Base-by-base conservation (phyloP, 2,888 invertebrate species). In the Apotomis turbidana region DNA sequence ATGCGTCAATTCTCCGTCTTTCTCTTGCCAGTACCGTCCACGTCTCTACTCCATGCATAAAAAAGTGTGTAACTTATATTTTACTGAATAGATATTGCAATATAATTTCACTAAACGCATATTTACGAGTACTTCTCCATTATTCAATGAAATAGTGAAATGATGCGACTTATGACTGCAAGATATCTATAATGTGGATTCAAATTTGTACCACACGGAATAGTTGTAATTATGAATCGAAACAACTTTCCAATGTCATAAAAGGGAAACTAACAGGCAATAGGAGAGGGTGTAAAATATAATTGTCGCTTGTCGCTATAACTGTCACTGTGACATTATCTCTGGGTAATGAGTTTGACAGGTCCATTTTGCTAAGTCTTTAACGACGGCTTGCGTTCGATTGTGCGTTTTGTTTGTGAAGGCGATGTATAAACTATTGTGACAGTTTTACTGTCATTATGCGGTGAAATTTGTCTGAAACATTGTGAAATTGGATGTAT, bases 171-270 rank as follows among this genome's bases (percentile, higher is more conserved):
- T 27, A 27, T 27, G 27, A 27, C 27, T 27, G 27, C 27, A 27
- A 27, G 27, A 27, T 27, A 6, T 49, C 3, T 49, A 49, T 41
- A 6, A 41, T 6, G 6, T 41, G 0, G 6, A 41, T 41, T 41
- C 41, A 41, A 6, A 49, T 49, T 3, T 49, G 9, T 49, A 49
- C 9, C 3, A 10, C 49, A 49, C 9, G 9, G 8, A 10, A 49
- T 49, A 49, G 49, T 44, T 44, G 36, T 52, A 64, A 44, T n/a
- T 44, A 12, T 4, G 12, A 44, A 44, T 64, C 55, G 10, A 64
- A 44, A 55, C 64, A 4, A 55, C 64, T 64, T 64, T 64, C 64
- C 55, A 55, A 55, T 13, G 15, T 55, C 38, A 55, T 55, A 64
- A 64, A 55, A 38, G 54, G 55, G 41, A 64, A 64, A 64, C 15